phyloP scores from a whole-genome alignment of 2,888 invertebrate genomes.

The Tetragonisca angustula region DNA sequence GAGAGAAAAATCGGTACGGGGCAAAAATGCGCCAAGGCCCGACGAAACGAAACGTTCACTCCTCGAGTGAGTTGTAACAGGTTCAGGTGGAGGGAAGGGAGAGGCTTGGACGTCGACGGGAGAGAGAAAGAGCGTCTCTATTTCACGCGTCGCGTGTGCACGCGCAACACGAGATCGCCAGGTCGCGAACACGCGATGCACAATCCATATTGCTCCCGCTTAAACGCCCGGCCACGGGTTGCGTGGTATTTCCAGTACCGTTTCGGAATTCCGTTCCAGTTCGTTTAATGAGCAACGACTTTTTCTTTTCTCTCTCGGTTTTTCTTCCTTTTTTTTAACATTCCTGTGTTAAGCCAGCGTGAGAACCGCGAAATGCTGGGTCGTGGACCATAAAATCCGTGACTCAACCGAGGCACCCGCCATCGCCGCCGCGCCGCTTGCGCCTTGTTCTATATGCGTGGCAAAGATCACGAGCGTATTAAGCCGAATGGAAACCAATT shows the following conservation, averaged over 20 bases:
- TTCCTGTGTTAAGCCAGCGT: constrained; percentile 68
- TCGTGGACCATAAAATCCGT: constrained; percentile 70
- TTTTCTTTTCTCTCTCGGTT: constrained; percentile 33
- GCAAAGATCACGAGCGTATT: constrained; percentile 48
- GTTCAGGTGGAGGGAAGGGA: neutral
- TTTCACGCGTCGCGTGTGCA: constrained; percentile 55
- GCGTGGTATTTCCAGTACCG: constrained; percentile 68
- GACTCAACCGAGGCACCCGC: constrained; percentile 58
- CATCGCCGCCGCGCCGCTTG: constrained; percentile 19
- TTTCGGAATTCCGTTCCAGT: constrained; percentile 74
- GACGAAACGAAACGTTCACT: constrained; percentile 3
- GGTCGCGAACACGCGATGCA: constrained; percentile 61
- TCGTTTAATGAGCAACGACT: constrained; percentile 73
- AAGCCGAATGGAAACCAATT: constrained; percentile 26
- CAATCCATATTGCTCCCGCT: constrained; percentile 66
- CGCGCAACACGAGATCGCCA: constrained; percentile 40
- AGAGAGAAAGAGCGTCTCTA: constrained; percentile 40
- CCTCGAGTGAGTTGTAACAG: constrained; percentile 18
- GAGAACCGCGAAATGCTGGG: constrained; percentile 71
- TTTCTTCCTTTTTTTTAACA: constrained; percentile 32
- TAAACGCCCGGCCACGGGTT: constrained; percentile 33
- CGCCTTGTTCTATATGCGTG: constrained; percentile 49
- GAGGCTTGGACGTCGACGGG: neutral
- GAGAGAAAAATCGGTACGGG: neutral
- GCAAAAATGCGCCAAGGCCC: constrained; percentile 3